Conservation (phyloP, 1,140 invertebrate genomes). For the Ladona fulva region DNA sequence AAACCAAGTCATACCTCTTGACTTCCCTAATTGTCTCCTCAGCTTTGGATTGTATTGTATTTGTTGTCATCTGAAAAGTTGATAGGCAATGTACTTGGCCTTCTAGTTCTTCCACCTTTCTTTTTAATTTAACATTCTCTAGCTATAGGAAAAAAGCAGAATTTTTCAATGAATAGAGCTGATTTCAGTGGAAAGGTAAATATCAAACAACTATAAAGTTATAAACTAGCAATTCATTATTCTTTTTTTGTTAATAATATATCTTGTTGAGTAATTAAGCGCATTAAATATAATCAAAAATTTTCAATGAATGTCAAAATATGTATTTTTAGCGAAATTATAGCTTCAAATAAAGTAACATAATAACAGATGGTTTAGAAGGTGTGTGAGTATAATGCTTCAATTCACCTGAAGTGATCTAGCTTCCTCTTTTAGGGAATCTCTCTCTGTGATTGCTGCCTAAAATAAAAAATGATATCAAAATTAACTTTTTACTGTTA, state of each 20-base stretch:
- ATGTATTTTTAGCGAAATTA: too few relatives aligned
- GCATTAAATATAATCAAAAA: too few relatives aligned
- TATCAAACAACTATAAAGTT: too few relatives aligned
- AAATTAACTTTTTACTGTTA: background rate
- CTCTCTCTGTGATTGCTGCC: background rate
- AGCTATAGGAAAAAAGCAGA: background rate
- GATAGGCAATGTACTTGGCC: background rate
- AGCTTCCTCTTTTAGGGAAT: background rate
- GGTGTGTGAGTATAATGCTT: too few relatives aligned
- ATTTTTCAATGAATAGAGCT: too few relatives aligned
- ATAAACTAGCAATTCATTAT: too few relatives aligned
- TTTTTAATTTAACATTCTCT: background rate
- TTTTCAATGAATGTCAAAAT: too few relatives aligned
- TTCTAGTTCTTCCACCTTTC: background rate
- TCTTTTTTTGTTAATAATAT: too few relatives aligned
- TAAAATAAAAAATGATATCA: background rate
- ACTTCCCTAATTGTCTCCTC: background rate
- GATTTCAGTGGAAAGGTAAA: too few relatives aligned
- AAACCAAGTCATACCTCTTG: background rate
- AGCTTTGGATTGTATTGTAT: background rate
- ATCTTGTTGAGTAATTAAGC: too few relatives aligned
- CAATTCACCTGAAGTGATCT: background rate
- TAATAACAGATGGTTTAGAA: too few relatives aligned
- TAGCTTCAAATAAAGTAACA: too few relatives aligned
- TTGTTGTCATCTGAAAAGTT: background rate